A percentile compares a stretch with the other conserved stretches of the same genome.
Conservation (phyloP, 1,140 invertebrate species). For the Calephelis virginiensis region DNA sequence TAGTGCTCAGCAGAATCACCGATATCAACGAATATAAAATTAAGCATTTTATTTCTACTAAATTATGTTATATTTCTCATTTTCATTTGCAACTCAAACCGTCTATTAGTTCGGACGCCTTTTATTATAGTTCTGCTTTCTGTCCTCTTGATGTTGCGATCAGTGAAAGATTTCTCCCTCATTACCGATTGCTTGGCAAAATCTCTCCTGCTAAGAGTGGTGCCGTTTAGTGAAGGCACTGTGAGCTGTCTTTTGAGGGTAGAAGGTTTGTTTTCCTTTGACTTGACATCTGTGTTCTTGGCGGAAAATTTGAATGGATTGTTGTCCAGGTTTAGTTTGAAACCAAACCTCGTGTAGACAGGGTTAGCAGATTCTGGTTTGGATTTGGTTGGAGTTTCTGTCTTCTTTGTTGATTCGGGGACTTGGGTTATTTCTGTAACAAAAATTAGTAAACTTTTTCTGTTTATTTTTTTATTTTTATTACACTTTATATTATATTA, state of each 20-base stretch:
- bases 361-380: conserved; percentile 32
- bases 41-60: too few species aligned
- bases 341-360: conserved; percentile 74
- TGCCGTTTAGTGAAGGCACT: conserved; percentile 46
- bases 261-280: conserved; percentile 18
- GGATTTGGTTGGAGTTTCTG: conserved; percentile 30
- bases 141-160: conserved; percentile 47
- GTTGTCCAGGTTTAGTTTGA: conserved; percentile 52
- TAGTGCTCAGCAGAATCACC: too few species aligned
- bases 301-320: conserved; percentile 53
- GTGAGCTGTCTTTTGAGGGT: conserved; percentile 30
- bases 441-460: neutral
- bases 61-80: conserved; percentile 47
- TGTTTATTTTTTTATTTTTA: neutral
- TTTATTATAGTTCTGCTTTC: conserved; percentile 75
- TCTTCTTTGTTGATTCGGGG: conserved; percentile 28
- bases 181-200: conserved; percentile 54
- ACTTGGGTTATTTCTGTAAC: conserved; percentile 18
- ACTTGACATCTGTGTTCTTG: conserved; percentile 31
- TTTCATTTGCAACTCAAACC: conserved; percentile 84
- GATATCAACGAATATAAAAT: too few species aligned
- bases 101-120: conserved; percentile 82
- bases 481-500: too few species aligned
- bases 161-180: conserved; percentile 59
- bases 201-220: conserved; percentile 42